Percentiles rank a stretch among this genome's conserved stretches.
phyloP scores from a whole-genome alignment of 2,113 vertebrate genomes.

The Trinectes maculatus region DNA sequence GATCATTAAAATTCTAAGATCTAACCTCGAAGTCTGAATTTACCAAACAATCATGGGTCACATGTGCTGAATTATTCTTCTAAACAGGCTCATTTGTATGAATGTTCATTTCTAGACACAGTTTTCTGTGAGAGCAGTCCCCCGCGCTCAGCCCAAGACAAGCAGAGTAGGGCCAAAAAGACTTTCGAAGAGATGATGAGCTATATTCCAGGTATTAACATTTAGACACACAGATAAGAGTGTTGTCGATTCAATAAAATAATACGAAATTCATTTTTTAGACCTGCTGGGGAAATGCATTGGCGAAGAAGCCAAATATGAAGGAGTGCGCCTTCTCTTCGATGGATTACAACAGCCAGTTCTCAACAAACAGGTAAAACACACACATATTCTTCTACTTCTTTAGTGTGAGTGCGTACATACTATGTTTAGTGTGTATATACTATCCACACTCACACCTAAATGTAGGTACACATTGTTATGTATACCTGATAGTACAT shows the following conservation, averaged over 20 bases:
- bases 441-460: background rate
- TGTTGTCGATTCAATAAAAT: background rate
- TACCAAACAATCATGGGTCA: too few species aligned
- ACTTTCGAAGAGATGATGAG: slow-evolving; percentile 96
- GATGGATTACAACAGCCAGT: slow-evolving; percentile 95
- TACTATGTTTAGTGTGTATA: too few species aligned
- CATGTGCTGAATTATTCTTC: too few species aligned
- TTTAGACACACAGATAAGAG: background rate
- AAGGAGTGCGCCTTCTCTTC: slow-evolving; percentile 92
- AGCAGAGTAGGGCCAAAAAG: slow-evolving; percentile 90
- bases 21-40: too few species aligned
- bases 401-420: too few species aligned
- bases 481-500: background rate
- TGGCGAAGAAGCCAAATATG: slow-evolving; percentile 93
- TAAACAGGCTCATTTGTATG: background rate
- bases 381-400: background rate
- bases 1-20: too few species aligned
- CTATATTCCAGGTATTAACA: slow-evolving; percentile 93
- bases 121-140: slow-evolving; percentile 94
- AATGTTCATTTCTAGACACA: slow-evolving; percentile 81
- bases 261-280: slow-evolving; percentile 56
- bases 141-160: slow-evolving; percentile 86
- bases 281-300: slow-evolving; percentile 93
- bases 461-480: background rate
- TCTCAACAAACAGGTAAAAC: slow-evolving; percentile 94